phyloP scores from a whole-genome alignment of 2,113 vertebrate genomes.

The Oryzias woworae region DNA sequence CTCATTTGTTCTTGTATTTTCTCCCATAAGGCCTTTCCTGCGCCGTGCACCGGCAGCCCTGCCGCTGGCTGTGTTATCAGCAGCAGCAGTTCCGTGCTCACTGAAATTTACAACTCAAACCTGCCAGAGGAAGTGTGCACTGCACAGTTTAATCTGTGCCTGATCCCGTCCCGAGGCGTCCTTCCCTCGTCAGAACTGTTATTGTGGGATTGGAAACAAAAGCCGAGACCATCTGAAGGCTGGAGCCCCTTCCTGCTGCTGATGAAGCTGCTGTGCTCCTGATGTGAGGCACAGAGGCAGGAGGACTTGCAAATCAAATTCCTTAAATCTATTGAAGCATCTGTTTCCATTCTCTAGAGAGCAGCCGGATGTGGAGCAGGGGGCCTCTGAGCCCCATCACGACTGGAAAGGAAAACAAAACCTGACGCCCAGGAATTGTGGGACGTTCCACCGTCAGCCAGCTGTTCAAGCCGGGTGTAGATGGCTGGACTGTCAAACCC shows the following conservation, averaged over 20 bases:
- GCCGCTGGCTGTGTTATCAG: slow-evolving; percentile 42
- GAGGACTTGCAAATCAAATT: slow-evolving; percentile 62
- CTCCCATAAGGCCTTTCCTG: slow-evolving; percentile 46
- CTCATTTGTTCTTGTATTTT: slow-evolving; percentile 63
- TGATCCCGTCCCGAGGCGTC: slow-evolving; percentile 41
- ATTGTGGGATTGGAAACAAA: slow-evolving; percentile 44
- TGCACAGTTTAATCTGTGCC: slow-evolving; percentile 36
- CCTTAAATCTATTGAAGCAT: slow-evolving; percentile 65
- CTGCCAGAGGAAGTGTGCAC: slow-evolving; percentile 30
- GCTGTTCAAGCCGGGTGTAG: slow-evolving; percentile 24
- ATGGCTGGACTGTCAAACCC: slow-evolving; percentile 24
- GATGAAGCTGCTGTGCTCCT: slow-evolving; percentile 42
- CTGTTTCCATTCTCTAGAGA: slow-evolving; percentile 64
- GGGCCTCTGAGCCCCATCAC: slow-evolving; percentile 38
- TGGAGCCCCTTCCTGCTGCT: slow-evolving; percentile 52
- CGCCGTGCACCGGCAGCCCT: slow-evolving; percentile 29
- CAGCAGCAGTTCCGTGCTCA: slow-evolving; percentile 13
- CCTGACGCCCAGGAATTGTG: slow-evolving; percentile 34
- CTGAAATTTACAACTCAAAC: slow-evolving; percentile 52
- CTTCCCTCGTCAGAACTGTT: slow-evolving; percentile 45
- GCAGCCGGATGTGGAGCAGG: slow-evolving; percentile 33
- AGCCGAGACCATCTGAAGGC: slow-evolving; percentile 33
- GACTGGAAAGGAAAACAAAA: slow-evolving; percentile 57
- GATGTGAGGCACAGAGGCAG: slow-evolving; percentile 32
- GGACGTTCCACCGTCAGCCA: slow-evolving; percentile 35